Conservation (phyloP, 1,140 invertebrate genomes). For the Augochlora pura region DNA sequence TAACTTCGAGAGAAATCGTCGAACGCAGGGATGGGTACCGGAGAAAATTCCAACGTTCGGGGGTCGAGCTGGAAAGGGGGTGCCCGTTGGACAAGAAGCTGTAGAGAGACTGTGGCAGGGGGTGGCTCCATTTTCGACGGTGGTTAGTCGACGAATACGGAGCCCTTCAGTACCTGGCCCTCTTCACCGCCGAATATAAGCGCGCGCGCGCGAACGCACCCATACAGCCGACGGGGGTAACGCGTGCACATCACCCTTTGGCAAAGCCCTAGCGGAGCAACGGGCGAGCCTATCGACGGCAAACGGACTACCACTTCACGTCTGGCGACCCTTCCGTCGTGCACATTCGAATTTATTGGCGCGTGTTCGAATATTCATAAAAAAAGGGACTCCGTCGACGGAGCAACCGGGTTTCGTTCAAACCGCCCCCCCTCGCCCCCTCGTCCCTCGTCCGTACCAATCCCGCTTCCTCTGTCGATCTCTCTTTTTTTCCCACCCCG, state of each 20-base stretch:
- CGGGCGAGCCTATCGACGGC: constrained; percentile 66
- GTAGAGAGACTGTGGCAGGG: background rate
- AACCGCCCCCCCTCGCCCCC: constrained; percentile 1
- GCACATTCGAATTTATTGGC: constrained; percentile 79
- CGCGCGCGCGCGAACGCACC: constrained; percentile 20
- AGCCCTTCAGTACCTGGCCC: constrained; percentile 50
- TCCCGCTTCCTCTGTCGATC: background rate
- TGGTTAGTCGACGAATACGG: constrained; percentile 45
- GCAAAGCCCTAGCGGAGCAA: constrained; percentile 55
- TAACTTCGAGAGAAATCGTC: constrained; percentile 33
- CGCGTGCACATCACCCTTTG: constrained; percentile 52
- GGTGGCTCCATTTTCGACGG: constrained; percentile 45
- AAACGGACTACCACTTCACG: constrained; percentile 76
- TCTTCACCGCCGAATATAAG: constrained; percentile 23
- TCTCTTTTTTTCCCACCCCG: background rate
- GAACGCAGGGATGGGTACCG: background rate
- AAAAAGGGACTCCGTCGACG: constrained; percentile 61
- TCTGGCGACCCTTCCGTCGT: constrained; percentile 75
- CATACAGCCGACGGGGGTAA: constrained; percentile 19
- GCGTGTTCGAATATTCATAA: constrained; percentile 79
- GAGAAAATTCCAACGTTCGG: constrained; percentile 66
- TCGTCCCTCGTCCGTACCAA: background rate
- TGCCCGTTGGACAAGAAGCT: background rate
- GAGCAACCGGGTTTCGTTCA: constrained; percentile 44
- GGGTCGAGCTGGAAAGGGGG: constrained; percentile 40